Evolutionary conservation across 2,888 invertebrate genomes (phyloP).

Genomic region (Pristionchus japonicus): DNA sequence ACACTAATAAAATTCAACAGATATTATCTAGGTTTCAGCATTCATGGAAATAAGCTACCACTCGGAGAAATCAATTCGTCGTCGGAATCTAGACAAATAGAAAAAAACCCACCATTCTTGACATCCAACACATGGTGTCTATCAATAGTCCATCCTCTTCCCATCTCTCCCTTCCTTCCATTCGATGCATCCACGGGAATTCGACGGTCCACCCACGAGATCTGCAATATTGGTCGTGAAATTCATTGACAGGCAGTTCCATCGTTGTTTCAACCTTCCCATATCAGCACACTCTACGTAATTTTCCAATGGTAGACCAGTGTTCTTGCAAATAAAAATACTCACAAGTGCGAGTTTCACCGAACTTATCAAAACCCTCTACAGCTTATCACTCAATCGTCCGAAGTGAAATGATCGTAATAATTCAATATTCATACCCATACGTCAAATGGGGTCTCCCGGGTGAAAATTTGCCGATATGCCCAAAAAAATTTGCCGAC

Average conservation of each 20-base stretch:
- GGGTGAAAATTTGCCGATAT: too few relatives aligned
- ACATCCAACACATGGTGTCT: conserved; percentile 99
- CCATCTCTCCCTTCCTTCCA: conserved; percentile 51
- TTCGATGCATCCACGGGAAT: conserved; percentile 81
- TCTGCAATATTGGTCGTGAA: too few relatives aligned
- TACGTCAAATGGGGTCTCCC: too few relatives aligned
- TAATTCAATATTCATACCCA: too few relatives aligned
- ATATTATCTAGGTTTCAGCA: neutral
- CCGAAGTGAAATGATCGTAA: too few relatives aligned
- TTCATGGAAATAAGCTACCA: neutral
- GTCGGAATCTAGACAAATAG: neutral
- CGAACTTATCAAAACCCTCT: too few relatives aligned
- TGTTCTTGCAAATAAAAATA: too few relatives aligned
- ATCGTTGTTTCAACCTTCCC: neutral
- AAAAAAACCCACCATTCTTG: conserved; percentile 85
- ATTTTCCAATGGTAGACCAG: too few relatives aligned
- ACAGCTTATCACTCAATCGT: too few relatives aligned
- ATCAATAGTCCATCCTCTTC: conserved; percentile 91
- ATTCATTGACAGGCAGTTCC: too few relatives aligned
- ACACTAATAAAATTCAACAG: neutral
- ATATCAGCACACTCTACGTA: neutral
- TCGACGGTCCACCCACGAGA: conserved; percentile 95
- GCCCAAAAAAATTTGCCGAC: too few relatives aligned
- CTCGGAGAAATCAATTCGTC: neutral
- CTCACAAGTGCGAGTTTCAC: too few relatives aligned